Base-by-base conservation (phyloP, 1,140 invertebrate species). In the Hylaeus volcanicus region DNA sequence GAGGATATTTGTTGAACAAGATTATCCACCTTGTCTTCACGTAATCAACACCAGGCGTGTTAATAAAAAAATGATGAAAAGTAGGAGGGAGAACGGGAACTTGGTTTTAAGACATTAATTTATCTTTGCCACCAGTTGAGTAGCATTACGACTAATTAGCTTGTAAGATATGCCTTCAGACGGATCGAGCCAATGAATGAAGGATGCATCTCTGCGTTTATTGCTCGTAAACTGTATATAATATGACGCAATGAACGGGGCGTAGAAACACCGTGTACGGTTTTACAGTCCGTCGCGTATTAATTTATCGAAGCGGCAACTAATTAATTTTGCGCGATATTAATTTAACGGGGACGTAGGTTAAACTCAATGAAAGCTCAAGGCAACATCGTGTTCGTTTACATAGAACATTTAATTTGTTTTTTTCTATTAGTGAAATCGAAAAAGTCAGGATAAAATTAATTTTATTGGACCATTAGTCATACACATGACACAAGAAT, bases 271-370 rank as follows among this genome's bases (percentile, higher is more conserved):
- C 9, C 70, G 43, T 51, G 26, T 48, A 51, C 71, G 45, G 14
- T 79, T 79, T 79, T 74, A 65, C 55, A 74, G 37, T 26, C 39
- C 5, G 71, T 45, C 71, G 14, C 43, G 53, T 74, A 74, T 65
- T 79, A 74, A 74, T 79, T 58, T 45, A 65, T 79, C 77, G 74
- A 74, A 74, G 51, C 51, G 51, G 3, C 37, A 26, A 51, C 77
- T 79, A 79, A 79, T 79, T 79, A 79, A 55, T 79, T 79, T 66
- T n/a, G 37, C 43, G 15, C n/a, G 14, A 26, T 60, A 79, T 79
- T 74, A 79, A 74, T 79, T 79, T 74, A 74, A 55, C 75, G 8
- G 61, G 41, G 39, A 45, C 51, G 26, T 1, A 8, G 53, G 61
- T 37, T 56, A 79, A 66, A 74, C 77, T 74, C 61, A 48, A 58